Base-by-base conservation (phyloP, 2,888 invertebrate genomes). In the Nomada fabriciana region DNA sequence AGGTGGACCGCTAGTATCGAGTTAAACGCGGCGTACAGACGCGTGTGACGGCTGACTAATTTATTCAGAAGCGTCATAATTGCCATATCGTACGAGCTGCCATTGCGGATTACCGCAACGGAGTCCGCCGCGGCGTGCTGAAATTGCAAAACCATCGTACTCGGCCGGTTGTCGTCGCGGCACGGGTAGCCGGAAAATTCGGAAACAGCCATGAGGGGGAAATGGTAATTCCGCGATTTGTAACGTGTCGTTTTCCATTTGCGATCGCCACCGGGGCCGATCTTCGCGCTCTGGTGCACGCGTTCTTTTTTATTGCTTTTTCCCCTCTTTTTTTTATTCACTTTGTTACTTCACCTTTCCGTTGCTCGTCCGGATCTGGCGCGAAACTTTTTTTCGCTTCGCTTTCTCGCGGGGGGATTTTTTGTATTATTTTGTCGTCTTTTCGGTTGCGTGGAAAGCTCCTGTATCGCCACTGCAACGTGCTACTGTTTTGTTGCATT, bases 11-110 rank as follows among this genome's bases (percentile, higher is more conserved):
- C 43, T 53, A 36, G 75, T 57, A 67, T 61, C 82, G 50, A 70
- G 82, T 82, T 76, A 75, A 81, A 81, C 82, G 50, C 29, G 69
- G 25, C 69, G 74, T 23, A 29, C 57, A 50, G 57, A 65, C 20
- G 43, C 53, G 74, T 52, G 67, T 63, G 47, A 68, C 76, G 80
- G 64, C 63, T 79, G 65, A 73, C 89, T 91, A 91, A 92, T 92
- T 92, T 91, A 92, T 91, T 91, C 90, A 89, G 86, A 88, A 89
- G 88, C 89, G 84, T 91, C 90, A 89, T 91, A 91, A 92, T 92
- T 91, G 91, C 91, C 88, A 90, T 89, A 90, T 92, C 90, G 91
- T 90, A 89, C 89, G 89, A 85, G 84, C 89, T 84, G 83, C 83
- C 85, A 82, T 82, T 88, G 87, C 76, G 82, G 86, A 75, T 80